Evolutionary conservation across 2,113 vertebrate species (phyloP).

Genomic region (Odontesthes bonariensis): DNA sequence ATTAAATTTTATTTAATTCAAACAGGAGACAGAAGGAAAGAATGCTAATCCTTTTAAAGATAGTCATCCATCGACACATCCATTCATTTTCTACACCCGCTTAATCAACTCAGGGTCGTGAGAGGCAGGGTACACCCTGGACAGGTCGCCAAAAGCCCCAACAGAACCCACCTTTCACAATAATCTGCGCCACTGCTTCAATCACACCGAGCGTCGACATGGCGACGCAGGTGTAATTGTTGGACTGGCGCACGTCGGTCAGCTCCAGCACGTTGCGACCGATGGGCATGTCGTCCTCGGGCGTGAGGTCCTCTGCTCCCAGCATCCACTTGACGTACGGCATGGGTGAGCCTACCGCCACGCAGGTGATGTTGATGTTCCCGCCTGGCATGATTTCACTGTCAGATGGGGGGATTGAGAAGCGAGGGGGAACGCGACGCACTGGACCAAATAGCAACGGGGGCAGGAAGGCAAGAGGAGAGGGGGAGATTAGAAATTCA

Average conservation of each 20-base stretch:
- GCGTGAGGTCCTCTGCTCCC: constrained; percentile 96
- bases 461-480: constrained; percentile 54
- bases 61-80: no score
- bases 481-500: constrained; percentile 28
- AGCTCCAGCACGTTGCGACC: constrained; percentile 97
- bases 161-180: constrained; percentile 90
- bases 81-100: no score
- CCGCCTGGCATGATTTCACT: constrained; percentile 99
- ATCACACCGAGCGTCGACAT: constrained; percentile 99
- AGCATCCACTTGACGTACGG: constrained; percentile 99
- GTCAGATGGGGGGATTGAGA: constrained; percentile 97
- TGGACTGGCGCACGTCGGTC: constrained; percentile 96
- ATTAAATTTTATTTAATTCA: background rate
- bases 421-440: constrained; percentile 95
- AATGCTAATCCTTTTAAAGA: no score
- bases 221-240: constrained; percentile 98
- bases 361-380: constrained; percentile 97
- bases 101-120: no score
- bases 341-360: constrained; percentile 98
- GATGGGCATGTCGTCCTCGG: constrained; percentile 99
- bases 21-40: no score
- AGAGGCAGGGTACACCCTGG: no score
- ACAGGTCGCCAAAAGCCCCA: no score
- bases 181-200: constrained; percentile 97
- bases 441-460: constrained; percentile 83